phyloP scores from a whole-genome alignment of 1,140 invertebrate species.

The Radopholus similis region DNA sequence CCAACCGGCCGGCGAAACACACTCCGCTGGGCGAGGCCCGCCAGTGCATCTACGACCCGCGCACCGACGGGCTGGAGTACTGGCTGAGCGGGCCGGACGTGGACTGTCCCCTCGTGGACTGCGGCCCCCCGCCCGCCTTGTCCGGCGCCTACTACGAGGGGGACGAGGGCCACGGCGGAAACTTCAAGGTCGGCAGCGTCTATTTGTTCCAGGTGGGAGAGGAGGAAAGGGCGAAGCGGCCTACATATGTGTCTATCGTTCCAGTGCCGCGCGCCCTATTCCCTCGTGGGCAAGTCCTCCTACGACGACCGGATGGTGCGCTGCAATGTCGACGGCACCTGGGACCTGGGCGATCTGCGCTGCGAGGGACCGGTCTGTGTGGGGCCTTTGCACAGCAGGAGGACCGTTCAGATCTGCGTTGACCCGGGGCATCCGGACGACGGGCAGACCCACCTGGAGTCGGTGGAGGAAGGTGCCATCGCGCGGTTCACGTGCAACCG shows the following conservation, averaged over 20 bases:
- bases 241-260: conserved; percentile 63
- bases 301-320: conserved; percentile 84
- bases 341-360: conserved; percentile 91
- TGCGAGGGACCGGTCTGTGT: conserved; percentile 69
- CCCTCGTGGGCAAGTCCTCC: conserved; percentile 82
- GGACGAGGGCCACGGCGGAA: conserved; percentile 68
- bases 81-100: conserved; percentile 83
- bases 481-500: conserved; percentile 82
- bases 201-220: conserved; percentile 80
- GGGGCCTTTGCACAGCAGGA: background rate
- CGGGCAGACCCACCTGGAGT: conserved; percentile 79
- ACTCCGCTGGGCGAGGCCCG: conserved; percentile 74
- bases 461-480: conserved; percentile 85
- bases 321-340: conserved; percentile 83
- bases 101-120: conserved; percentile 61
- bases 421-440: conserved; percentile 85
- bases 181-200: conserved; percentile 70
- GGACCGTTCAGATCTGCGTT: conserved; percentile 80
- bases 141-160: conserved; percentile 86
- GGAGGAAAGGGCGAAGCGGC: no score
- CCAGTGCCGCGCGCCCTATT: conserved; percentile 90
- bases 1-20: conserved; percentile 4
- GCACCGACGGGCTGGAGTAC: conserved; percentile 79
- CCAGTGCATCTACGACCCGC: conserved; percentile 91
- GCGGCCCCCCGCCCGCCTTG: conserved; percentile 53